A percentile compares a stretch with the other conserved stretches of the same genome.
Evolutionary conservation across 1,140 invertebrate species (phyloP).

Genomic region (Cotesia vestalis): DNA sequence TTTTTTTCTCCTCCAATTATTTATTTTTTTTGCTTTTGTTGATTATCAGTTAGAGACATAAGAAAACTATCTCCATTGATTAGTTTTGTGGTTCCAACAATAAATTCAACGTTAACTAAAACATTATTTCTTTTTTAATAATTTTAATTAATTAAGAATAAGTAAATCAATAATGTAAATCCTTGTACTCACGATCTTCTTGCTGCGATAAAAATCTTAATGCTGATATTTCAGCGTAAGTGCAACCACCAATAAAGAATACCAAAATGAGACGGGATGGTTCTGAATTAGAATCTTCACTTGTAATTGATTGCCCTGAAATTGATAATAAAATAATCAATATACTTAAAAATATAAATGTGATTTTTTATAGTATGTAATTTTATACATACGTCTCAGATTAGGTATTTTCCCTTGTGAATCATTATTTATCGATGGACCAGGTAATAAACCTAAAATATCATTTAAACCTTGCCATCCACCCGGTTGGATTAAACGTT

Average conservation of each 20-base stretch:
- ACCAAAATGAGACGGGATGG: conserved; percentile 85
- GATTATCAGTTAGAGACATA: conserved; percentile 75
- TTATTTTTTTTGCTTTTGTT: conserved; percentile 32
- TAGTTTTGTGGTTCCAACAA: conserved; percentile 92
- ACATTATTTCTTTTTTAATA: conserved; percentile 44
- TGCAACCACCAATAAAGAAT: conserved; percentile 96
- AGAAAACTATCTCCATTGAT: conserved; percentile 91
- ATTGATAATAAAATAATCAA: conserved; percentile 23
- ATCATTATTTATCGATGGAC: conserved; percentile 64
- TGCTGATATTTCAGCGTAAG: conserved; percentile 94
- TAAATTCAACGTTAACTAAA: conserved; percentile 87
- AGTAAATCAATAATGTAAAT: neutral
- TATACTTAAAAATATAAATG: neutral
- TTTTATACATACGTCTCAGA: conserved; percentile 63
- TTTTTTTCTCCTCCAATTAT: neutral
- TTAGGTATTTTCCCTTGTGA: conserved; percentile 39
- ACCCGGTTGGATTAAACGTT: conserved; percentile 84
- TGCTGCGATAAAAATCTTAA: conserved; percentile 90
- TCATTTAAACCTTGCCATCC: conserved; percentile 81
- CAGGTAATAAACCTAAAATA: conserved; percentile 73
- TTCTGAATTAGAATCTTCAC: conserved; percentile 74
- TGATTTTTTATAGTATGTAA: neutral
- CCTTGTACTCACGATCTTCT: conserved; percentile 77
- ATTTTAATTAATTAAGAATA: no score
- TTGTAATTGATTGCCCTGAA: conserved; percentile 69